Conservation (phyloP, 1,140 invertebrate genomes). For the Drosophila rhopaloa region DNA sequence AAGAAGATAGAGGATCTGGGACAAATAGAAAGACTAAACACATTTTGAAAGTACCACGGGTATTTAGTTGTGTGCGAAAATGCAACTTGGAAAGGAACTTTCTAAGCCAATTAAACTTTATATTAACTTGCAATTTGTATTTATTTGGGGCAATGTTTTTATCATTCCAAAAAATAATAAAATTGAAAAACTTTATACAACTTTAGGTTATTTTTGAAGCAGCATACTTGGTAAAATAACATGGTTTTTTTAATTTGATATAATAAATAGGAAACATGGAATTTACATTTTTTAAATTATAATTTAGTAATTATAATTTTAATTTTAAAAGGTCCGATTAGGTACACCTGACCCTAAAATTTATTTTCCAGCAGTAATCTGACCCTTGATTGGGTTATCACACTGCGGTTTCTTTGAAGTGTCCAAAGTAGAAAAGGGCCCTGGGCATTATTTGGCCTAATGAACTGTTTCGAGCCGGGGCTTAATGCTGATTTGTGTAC, state of each 20-base stretch:
- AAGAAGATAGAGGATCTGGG: background rate
- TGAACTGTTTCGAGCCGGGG: constrained; percentile 50
- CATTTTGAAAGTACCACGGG: background rate
- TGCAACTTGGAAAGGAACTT: background rate
- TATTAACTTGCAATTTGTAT: no score
- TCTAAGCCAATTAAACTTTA: no score
- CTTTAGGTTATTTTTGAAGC: no score
- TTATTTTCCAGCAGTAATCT: background rate
- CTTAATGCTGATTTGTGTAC: constrained; percentile 75
- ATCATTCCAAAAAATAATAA: no score
- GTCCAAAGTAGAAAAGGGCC: constrained; percentile 6
- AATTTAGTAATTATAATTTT: no score
- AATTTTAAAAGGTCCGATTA: no score
- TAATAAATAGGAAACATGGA: no score
- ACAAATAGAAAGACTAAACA: background rate
- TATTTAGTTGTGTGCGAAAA: background rate
- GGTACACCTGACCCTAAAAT: background rate
- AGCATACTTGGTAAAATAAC: no score
- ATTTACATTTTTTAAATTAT: no score
- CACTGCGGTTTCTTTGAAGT: constrained; percentile 48
- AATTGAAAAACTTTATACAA: no score
- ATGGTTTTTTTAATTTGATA: no score
- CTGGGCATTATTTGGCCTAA: constrained; percentile 50
- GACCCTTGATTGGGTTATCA: constrained; percentile 16
- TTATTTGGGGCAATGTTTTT: no score